Base-by-base conservation (phyloP, 2,888 invertebrate species). In the Cephus rjabovi region DNA sequence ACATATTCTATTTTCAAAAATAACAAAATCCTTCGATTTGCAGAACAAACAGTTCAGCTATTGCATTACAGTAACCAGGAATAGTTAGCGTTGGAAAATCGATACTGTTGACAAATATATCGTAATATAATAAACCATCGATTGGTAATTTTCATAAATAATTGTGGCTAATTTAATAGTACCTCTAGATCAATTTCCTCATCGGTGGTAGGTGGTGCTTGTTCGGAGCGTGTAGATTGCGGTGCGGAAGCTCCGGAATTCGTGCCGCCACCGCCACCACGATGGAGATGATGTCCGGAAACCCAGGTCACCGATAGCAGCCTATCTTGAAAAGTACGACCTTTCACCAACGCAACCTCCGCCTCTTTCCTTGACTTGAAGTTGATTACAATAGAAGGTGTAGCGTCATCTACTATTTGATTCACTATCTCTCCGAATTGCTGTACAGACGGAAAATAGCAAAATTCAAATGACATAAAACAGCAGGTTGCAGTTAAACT, bases 401-500 rank as follows among this genome's bases (percentile, higher is more conserved):
- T 94, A 40, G 94, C 94, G 76, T 95, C 94, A 89, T 96, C 96
- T 83, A 95, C 95, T 78, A 95, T 94, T 89, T 96, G 96, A 90
- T 96, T 96, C n/a, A 95, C 95, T 83, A 98, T 95, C 89, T 96
- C 96, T 76, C 98, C 98, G 92, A 95, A 97, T 95, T 96, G 95
- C 97, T 97, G 92, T 1, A 92, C 34, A 79, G 79, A 79, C 74
- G 34, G 56, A 75, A 77, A 77, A 71, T 76, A 71, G 70, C 74
- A 77, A 78, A 71, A 77, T 74, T 74, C 75, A 30, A 11, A 34
- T 31, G 23, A n/a, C 12, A 34, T 31, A 33, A n/a, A 31, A n/a
- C 12, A 31, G 15, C 30, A 6, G 11, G 37, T 70, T 34, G 4
- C 33, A 76, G 37, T 76, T 34, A n/a, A n/a, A 23, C 37, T 15